Evolutionary conservation across 1,140 invertebrate genomes (phyloP).

Genomic region (Sarcophaga bullata): DNA sequence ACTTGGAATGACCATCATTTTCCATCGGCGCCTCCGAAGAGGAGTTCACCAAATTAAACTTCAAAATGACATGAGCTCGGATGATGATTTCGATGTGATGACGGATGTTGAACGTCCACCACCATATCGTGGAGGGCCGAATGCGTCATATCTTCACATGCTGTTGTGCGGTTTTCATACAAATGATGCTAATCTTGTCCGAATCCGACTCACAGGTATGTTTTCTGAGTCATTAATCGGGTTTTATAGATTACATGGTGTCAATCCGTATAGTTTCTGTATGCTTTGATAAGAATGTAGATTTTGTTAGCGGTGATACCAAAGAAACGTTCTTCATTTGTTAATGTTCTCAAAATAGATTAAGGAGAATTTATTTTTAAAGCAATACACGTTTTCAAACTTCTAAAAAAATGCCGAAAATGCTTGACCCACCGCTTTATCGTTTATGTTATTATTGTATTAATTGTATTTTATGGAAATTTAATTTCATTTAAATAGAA

Average conservation of each 20-base stretch:
- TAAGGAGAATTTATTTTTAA: too few relatives aligned
- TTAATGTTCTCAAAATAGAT: too few relatives aligned
- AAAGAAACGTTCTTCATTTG: too few relatives aligned
- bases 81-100: constrained; percentile 52
- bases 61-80: constrained; percentile 48
- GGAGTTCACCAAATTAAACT: constrained; percentile 52
- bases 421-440: too few relatives aligned
- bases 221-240: neutral
- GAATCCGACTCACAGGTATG: constrained; percentile 62
- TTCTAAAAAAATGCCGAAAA: too few relatives aligned
- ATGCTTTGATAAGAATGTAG: too few relatives aligned
- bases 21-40: constrained; percentile 78
- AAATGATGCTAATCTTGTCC: constrained; percentile 56
- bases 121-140: constrained; percentile 60
- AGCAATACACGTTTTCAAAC: too few relatives aligned
- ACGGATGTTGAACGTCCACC: constrained; percentile 52
- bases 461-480: too few relatives aligned
- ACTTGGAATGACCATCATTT: constrained; percentile 84
- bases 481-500: too few relatives aligned
- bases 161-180: constrained; percentile 57
- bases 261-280: too few relatives aligned
- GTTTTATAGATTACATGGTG: neutral
- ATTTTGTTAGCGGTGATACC: too few relatives aligned
- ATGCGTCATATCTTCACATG: constrained; percentile 53
- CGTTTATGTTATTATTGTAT: too few relatives aligned